A percentile compares a stretch with the other conserved stretches of the same genome.
Evolutionary conservation across 1,140 invertebrate genomes (phyloP).

Genomic region (Patella vulgata): DNA sequence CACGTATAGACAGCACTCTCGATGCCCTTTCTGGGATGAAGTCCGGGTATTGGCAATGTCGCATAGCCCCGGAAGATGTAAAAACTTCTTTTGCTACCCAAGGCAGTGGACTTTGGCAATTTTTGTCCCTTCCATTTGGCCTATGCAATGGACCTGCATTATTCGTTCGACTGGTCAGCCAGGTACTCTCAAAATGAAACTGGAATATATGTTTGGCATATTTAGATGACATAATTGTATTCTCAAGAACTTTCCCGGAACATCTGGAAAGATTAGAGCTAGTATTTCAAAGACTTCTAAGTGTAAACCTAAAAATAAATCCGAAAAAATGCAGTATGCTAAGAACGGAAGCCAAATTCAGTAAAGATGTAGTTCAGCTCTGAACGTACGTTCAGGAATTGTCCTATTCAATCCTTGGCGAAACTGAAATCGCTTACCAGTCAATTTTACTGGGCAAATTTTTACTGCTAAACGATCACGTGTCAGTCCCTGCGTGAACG

Average conservation of each 20-base stretch:
- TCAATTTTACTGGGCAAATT: too few species aligned
- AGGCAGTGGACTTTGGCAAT: constrained; percentile 22
- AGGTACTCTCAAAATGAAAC: constrained; percentile 20
- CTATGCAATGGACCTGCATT: constrained; percentile 30
- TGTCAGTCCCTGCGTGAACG: too few species aligned
- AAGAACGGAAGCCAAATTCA: too few species aligned
- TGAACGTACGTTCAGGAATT: too few species aligned
- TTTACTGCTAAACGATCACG: too few species aligned
- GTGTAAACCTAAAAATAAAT: constrained; percentile 19
- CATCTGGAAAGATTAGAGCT: constrained; percentile 15
- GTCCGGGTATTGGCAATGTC: constrained; percentile 52
- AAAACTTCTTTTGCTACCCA: constrained; percentile 50
- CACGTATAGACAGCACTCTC: constrained; percentile 67
- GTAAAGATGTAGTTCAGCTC: too few species aligned
- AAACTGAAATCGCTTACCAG: too few species aligned
- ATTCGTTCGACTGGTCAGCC: constrained; percentile 46
- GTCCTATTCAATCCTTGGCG: too few species aligned
- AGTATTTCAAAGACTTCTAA: constrained; percentile 21
- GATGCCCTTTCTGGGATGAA: constrained; percentile 53
- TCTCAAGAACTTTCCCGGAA: constrained; percentile 20
- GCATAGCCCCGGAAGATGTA: constrained; percentile 49
- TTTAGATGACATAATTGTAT: constrained; percentile 34
- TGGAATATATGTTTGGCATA: constrained; percentile 17
- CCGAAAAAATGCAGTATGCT: constrained; percentile 37
- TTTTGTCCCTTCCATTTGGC: constrained; percentile 24